Evolutionary conservation across 2,888 invertebrate species (phyloP).

Genomic region (Dolichopus griseipennis): DNA sequence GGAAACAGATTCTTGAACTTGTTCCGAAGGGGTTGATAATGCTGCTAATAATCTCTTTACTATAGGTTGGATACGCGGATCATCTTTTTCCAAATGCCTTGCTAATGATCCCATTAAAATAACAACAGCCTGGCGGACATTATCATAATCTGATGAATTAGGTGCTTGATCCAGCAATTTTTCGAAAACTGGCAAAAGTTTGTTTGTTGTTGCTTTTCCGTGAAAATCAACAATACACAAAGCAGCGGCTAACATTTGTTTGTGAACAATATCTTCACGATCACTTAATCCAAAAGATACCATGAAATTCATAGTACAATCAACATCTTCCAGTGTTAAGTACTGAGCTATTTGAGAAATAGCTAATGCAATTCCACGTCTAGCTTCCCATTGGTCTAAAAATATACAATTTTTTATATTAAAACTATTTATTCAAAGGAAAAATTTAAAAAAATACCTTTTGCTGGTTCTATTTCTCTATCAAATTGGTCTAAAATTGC

Average conservation of each 20-base stretch:
- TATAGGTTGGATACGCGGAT: slow-evolving; percentile 87
- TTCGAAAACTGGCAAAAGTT: slow-evolving; percentile 84
- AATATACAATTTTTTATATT: not conserved
- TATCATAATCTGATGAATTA: slow-evolving; percentile 80
- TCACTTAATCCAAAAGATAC: slow-evolving; percentile 82
- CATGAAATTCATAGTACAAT: slow-evolving; percentile 71
- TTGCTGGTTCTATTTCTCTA: slow-evolving; percentile 70
- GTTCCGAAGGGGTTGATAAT: slow-evolving; percentile 92
- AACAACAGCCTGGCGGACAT: slow-evolving; percentile 91
- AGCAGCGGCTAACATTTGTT: slow-evolving; percentile 90
- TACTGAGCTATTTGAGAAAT: slow-evolving; percentile 67
- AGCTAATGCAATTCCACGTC: slow-evolving; percentile 81
- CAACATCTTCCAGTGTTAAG: slow-evolving; percentile 51
- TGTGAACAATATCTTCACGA: slow-evolving; percentile 69
- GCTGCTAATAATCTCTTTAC: slow-evolving; percentile 82
- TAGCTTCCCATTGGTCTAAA: slow-evolving; percentile 80
- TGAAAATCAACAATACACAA: slow-evolving; percentile 83
- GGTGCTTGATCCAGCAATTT: slow-evolving; percentile 88
- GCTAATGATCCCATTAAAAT: slow-evolving; percentile 96
- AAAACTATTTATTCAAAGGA: not conserved
- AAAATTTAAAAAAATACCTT: not conserved
- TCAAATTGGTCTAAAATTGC: slow-evolving; percentile 87
- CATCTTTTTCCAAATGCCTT: slow-evolving; percentile 85
- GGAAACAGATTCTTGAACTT: slow-evolving; percentile 95
- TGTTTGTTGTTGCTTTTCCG: slow-evolving; percentile 72